These are phyloP conservation scores for Actinernus sp. DNA, from an alignment of 92 coral and sea anemone genomes.

Conservation along the genomic window DNA sequence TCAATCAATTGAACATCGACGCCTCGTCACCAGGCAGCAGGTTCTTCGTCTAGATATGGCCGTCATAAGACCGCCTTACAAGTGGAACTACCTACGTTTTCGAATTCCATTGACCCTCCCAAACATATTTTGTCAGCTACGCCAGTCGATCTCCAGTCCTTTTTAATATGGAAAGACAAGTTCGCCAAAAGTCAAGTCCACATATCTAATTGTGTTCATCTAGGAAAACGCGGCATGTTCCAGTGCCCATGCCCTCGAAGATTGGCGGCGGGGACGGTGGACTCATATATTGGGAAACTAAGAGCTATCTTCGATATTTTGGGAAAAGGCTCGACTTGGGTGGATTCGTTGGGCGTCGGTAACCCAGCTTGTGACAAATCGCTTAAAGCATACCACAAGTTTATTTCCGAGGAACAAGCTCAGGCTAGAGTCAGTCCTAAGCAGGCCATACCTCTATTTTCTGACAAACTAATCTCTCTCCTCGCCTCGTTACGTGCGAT, in stretches of 20 bases:
- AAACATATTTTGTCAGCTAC: conserved; percentile 5
- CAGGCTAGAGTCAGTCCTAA: conserved; percentile 10
- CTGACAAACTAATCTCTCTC: too few species aligned
- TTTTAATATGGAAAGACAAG: conserved; percentile 24
- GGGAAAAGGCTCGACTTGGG: neutral
- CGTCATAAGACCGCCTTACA: too few species aligned
- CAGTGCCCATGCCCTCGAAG: conserved; percentile 12
- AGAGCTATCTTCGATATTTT: conserved; percentile 13
- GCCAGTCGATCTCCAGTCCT: conserved; percentile 12
- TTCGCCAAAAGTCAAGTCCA: conserved; percentile 24
- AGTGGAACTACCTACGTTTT: too few species aligned
- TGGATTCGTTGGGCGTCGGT: neutral
- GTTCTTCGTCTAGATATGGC: too few species aligned
- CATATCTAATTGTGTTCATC: neutral
- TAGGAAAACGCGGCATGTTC: neutral
- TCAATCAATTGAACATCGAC: too few species aligned
- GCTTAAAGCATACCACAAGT: conserved; percentile 9
- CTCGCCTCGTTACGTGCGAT: too few species aligned
- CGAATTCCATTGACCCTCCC: neutral
- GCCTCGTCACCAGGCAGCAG: too few species aligned
- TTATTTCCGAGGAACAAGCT: conserved; percentile 20
- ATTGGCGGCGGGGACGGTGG: conserved; percentile 15
- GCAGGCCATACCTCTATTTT: conserved; percentile 21
- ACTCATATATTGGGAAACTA: conserved; percentile 27
- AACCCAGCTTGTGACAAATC: conserved; percentile 11